A percentile compares a stretch with the other conserved stretches of the same genome.
Evolutionary conservation across 2,113 vertebrate species (phyloP).

Genomic region (Buteo buteo): DNA sequence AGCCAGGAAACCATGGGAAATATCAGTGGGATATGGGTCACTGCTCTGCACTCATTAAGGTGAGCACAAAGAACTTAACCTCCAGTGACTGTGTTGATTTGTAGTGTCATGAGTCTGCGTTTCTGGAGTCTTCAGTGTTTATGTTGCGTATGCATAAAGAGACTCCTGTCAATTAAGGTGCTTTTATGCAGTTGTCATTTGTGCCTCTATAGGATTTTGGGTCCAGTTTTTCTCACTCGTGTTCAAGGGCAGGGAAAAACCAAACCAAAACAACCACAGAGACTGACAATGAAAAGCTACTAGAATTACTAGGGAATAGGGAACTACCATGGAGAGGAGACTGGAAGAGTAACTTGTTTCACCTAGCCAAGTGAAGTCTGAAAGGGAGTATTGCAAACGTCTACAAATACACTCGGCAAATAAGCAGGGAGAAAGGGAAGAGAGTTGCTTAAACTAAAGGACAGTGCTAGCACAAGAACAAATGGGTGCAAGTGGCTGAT

Average conservation of each 20-base stretch:
- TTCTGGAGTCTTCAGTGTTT: neutral
- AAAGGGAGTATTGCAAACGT: neutral
- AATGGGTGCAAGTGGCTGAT: neutral
- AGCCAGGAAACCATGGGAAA: constrained; percentile 42
- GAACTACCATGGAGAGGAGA: neutral
- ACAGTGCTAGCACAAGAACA: neutral
- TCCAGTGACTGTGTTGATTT: neutral
- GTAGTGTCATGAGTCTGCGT: neutral
- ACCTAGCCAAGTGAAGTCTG: neutral
- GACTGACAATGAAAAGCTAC: neutral
- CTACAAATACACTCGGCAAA: neutral
- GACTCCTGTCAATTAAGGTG: neutral
- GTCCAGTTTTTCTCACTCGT: neutral
- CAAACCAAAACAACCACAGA: neutral
- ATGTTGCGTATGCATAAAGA: neutral
- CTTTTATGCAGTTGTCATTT: neutral
- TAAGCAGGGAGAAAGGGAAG: neutral
- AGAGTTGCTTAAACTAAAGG: neutral
- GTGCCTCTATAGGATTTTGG: neutral
- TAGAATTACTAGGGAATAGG: neutral
- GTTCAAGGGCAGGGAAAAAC: neutral
- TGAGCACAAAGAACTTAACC: constrained; percentile 34
- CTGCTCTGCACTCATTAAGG: constrained; percentile 95
- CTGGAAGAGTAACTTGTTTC: neutral
- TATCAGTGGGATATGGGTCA: constrained; percentile 84